Percentiles rank a stretch among this genome's conserved stretches.
Evolutionary conservation across 2,113 vertebrate species (phyloP).

Genomic region (Mesoclemmys tuberculata): DNA sequence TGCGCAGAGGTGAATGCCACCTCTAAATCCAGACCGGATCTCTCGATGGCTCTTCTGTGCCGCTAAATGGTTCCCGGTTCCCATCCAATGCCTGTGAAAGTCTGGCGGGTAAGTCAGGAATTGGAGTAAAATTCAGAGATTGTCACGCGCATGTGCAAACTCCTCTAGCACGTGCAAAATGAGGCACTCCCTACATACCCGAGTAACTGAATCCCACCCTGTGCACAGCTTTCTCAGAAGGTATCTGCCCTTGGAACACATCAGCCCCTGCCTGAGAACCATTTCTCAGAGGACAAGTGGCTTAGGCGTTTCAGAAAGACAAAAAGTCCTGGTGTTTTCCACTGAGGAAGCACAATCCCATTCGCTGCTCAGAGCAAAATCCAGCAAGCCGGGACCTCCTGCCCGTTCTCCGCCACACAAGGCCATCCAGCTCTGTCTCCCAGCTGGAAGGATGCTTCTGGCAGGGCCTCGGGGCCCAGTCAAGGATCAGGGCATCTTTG

Average conservation of each 20-base stretch:
- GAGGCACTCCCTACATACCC: background rate
- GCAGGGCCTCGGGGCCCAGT: background rate
- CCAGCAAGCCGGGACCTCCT: background rate
- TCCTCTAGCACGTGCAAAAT: background rate
- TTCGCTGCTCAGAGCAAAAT: background rate
- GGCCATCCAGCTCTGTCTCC: background rate
- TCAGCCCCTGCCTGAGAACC: background rate
- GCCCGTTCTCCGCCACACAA: background rate
- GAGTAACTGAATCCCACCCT: background rate
- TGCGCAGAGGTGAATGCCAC: background rate
- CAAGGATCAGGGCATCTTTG: background rate
- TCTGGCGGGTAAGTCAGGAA: background rate
- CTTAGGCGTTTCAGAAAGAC: background rate
- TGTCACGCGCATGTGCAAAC: too few species aligned
- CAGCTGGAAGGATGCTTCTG: background rate
- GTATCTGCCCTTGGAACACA: background rate
- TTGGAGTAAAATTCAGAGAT: background rate
- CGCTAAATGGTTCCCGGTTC: background rate
- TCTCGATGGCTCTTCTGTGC: background rate
- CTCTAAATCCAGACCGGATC: background rate
- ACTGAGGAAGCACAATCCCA: background rate
- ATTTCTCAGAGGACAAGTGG: background rate
- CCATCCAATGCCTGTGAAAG: background rate
- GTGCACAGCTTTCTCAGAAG: background rate
- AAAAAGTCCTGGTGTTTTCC: background rate